phyloP scores from a whole-genome alignment of 2,888 invertebrate genomes.

The Andrena dorsata region DNA sequence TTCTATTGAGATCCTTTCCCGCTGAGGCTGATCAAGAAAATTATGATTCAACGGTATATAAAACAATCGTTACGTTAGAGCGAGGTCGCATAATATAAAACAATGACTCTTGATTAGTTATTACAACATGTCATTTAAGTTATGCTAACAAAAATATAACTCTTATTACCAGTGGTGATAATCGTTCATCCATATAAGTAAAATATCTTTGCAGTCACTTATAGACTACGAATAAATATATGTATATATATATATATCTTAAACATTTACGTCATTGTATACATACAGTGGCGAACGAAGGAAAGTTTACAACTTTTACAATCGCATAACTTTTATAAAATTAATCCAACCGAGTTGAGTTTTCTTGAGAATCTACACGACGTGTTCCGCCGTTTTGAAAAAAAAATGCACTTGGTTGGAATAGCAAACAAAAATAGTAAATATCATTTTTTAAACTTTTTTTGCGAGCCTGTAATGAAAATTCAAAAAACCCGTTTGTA shows the following conservation, averaged over 20 bases:
- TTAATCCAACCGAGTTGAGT: too few relatives aligned
- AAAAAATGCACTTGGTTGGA: too few relatives aligned
- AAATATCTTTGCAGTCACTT: conserved; percentile 76
- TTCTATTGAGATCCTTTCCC: conserved; percentile 52
- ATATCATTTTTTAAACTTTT: too few relatives aligned
- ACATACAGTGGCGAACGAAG: too few relatives aligned
- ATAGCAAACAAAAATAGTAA: too few relatives aligned
- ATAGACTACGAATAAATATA: conserved; percentile 63
- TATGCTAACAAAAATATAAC: conserved; percentile 81
- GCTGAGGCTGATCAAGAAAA: conserved; percentile 46
- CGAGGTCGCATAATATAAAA: conserved; percentile 71
- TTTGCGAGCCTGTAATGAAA: too few relatives aligned
- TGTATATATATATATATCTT: conserved; percentile 37
- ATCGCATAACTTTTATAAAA: too few relatives aligned
- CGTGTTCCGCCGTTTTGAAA: too few relatives aligned
- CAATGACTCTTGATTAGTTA: conserved; percentile 68
- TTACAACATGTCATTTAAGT: conserved; percentile 69
- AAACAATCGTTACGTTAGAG: conserved; percentile 70
- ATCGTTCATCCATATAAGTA: conserved; percentile 72
- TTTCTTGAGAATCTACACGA: too few relatives aligned
- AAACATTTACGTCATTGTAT: conserved; percentile 36
- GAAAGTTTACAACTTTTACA: too few relatives aligned
- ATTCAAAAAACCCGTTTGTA: too few relatives aligned
- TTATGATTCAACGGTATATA: conserved; percentile 63
- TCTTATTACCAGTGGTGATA: conserved; percentile 74